These are phyloP conservation scores for Lepidurus packardi DNA, from an alignment of 1,140 invertebrate genomes.

Conservation along the genomic window DNA sequence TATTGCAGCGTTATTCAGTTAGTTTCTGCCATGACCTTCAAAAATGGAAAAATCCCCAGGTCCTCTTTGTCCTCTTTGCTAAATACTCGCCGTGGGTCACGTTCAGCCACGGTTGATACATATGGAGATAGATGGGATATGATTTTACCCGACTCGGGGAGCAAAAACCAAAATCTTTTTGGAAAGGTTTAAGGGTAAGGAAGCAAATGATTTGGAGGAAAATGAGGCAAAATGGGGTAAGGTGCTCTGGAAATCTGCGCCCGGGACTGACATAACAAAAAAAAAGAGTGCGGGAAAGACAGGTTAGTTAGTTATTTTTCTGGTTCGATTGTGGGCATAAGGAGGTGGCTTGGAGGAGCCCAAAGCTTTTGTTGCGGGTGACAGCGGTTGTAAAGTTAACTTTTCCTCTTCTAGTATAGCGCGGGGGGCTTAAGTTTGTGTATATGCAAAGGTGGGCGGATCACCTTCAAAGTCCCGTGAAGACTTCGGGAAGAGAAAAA, in stretches of 20 bases:
- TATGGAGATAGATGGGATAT: background rate
- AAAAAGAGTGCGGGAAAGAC: background rate
- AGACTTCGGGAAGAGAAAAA: background rate
- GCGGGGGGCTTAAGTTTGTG: conserved; percentile 2
- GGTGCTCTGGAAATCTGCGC: too few relatives aligned
- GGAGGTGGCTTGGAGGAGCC: background rate
- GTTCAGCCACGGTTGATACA: background rate
- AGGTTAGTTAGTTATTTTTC: background rate
- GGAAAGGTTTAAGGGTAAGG: too few relatives aligned
- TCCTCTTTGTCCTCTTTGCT: background rate
- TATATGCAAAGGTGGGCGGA: conserved; percentile 17
- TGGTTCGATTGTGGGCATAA: background rate
- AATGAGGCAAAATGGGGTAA: too few relatives aligned
- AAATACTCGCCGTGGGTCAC: background rate
- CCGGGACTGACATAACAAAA: too few relatives aligned
- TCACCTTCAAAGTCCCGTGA: background rate
- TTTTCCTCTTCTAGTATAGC: background rate
- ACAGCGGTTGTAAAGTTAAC: conserved; percentile 21
- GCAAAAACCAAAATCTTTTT: too few relatives aligned
- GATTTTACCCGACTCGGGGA: too few relatives aligned
- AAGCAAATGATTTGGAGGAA: too few relatives aligned
- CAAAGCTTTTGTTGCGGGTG: background rate
- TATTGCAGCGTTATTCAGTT: background rate
- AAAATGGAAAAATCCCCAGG: background rate
- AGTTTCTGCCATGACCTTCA: background rate